Conservation (phyloP, 30 jellyfish, hydroid and myxozoan genomes). For the Hydractinia echinata region DNA sequence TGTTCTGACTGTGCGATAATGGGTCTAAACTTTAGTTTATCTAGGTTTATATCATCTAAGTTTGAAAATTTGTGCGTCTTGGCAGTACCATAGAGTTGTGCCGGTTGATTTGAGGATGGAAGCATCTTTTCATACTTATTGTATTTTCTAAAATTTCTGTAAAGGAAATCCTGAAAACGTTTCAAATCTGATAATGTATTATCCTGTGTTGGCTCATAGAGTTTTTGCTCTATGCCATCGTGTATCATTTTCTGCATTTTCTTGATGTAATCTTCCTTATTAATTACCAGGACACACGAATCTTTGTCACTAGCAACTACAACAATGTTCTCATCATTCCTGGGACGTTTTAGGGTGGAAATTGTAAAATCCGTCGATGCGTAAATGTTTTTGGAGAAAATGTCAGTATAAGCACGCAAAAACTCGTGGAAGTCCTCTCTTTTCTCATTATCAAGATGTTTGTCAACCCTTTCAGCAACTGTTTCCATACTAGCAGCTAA, state of each 20-base stretch:
- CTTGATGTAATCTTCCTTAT: slow-evolving; percentile 24
- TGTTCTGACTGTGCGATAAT: slow-evolving; percentile 40
- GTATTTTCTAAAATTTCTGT: slow-evolving; percentile 16
- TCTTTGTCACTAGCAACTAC: slow-evolving; percentile 42
- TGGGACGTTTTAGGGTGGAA: slow-evolving; percentile 11
- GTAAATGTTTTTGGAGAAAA: slow-evolving; percentile 34
- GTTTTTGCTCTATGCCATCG: slow-evolving; percentile 23
- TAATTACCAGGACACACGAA: slow-evolving; percentile 32
- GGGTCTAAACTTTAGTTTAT: slow-evolving; percentile 33
- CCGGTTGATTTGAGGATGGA: too few relatives aligned
- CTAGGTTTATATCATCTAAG: slow-evolving; percentile 21
- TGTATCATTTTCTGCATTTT: slow-evolving; percentile 41
- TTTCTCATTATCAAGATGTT: neutral
- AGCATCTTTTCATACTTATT: slow-evolving; percentile 12
- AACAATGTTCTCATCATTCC: slow-evolving; percentile 17
- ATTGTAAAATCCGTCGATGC: slow-evolving; percentile 24
- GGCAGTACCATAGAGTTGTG: slow-evolving; percentile 20
- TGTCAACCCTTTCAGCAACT: neutral
- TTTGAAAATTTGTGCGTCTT: slow-evolving; percentile 34
- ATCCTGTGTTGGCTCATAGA: slow-evolving; percentile 29
- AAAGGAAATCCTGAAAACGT: slow-evolving; percentile 31
- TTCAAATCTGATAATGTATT: slow-evolving; percentile 18
- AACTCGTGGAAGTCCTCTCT: slow-evolving; percentile 32
- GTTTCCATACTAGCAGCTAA: slow-evolving; percentile 1
- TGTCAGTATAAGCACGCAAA: slow-evolving; percentile 35